A percentile compares a stretch with the other conserved stretches of the same genome.
These are phyloP conservation scores for Karalla daura DNA, from an alignment of 2,797 vertebrate species.

Conservation along the genomic window DNA sequence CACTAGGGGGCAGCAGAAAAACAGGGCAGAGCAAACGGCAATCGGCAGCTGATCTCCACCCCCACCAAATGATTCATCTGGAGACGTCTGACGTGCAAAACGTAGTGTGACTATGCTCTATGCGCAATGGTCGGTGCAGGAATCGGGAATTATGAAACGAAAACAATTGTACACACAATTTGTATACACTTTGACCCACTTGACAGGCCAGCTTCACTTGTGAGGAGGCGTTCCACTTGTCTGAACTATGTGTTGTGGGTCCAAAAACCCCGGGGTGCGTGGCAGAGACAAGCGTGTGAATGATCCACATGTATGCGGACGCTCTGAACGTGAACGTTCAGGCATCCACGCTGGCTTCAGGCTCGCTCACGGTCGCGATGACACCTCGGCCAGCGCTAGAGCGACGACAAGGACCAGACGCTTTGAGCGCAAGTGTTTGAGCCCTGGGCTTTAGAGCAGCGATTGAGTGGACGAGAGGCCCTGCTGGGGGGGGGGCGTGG, in stretches of 20 bases:
- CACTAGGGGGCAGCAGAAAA: neutral
- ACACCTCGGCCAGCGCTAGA: constrained; percentile 46
- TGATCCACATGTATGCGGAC: too few relatives aligned
- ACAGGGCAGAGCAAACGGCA: too few relatives aligned
- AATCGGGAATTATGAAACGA: too few relatives aligned
- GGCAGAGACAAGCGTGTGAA: neutral
- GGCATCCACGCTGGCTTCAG: too few relatives aligned
- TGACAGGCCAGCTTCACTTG: constrained; percentile 22
- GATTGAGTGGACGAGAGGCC: neutral
- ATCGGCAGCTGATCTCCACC: too few relatives aligned
- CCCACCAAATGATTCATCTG: too few relatives aligned
- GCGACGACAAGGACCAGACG: constrained; percentile 10
- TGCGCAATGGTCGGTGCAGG: too few relatives aligned
- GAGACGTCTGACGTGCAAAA: too few relatives aligned
- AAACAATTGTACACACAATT: too few relatives aligned
- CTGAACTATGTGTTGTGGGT: constrained; percentile 12
- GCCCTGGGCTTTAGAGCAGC: constrained; percentile 8
- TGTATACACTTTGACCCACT: constrained; percentile 13
- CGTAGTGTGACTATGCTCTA: too few relatives aligned
- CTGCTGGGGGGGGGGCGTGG: constrained; percentile 34
- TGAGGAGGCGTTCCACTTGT: constrained; percentile 35
- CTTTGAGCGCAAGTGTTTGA: constrained; percentile 19
- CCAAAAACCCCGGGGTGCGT: neutral
- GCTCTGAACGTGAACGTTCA: too few relatives aligned
- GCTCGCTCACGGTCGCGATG: constrained; percentile 51